Evolutionary conservation across 2,888 invertebrate species (phyloP), one percentile per base, ranked within the genome.

Genomic region (Neelides folsomi): DNA sequence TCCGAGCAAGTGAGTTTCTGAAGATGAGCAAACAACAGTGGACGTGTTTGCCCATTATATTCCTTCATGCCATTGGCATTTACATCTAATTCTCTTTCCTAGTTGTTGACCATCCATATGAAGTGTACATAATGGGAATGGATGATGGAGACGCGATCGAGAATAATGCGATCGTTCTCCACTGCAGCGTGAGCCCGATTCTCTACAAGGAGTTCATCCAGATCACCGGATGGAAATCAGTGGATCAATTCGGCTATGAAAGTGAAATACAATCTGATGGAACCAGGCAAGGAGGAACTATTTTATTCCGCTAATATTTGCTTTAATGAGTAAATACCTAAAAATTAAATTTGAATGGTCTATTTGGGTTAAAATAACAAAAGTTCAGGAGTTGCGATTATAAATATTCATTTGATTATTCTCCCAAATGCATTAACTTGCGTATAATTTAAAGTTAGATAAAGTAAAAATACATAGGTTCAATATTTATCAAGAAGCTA

Each of bases 171-270:
- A 54, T 54, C 4, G 53, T 58, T 6, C 51, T 62, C 10, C 39
- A 47, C 19, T 62, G 62, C 54, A 51, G 60, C 43, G 57, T 62
- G 6, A 55, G 41, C 3, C 62, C 59, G 5, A 36, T 54, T 16
- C 54, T 53, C 16, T 58, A 57, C 47, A 40, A 47, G 8, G 51
- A 57, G 40, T 59, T 59, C 40, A 48, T 57, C 20, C 54, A 52
- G n/a, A 40, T 57, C 13, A 41, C 56, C 39, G 43, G 44, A 2
- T 62, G 62, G 62, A 62, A 62, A 43, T 54, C 51, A 20, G 57
- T 62, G 12, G 62, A 62, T 50, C 60, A 62, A 48, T 62, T 60
- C 48, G 62, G 62, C 1, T 60, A 60, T 39, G 60, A 58, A 41
- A 53, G 54, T 15, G 60, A 62, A 49, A 59, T 62, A 19, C 48